These are phyloP conservation scores for Drosophila sordidula DNA, from an alignment of 2,888 invertebrate genomes.

Conservation along the genomic window DNA sequence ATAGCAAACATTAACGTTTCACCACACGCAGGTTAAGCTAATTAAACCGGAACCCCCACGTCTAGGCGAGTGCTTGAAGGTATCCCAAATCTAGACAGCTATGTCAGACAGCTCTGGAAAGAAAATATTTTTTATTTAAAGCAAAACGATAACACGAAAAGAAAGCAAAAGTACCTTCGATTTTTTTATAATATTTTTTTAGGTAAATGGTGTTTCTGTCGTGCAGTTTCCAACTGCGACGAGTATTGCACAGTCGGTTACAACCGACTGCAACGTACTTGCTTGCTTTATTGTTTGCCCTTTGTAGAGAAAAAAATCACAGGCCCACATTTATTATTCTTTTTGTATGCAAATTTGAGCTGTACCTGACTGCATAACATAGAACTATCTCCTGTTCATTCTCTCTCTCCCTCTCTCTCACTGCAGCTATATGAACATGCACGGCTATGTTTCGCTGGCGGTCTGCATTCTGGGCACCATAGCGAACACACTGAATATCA, in stretches of 20 bases:
- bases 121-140: neutral
- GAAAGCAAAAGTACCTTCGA: neutral
- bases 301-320: no score
- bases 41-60: constrained; percentile 21
- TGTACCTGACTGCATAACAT: no score
- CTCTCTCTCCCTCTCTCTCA: neutral
- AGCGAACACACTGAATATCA: constrained; percentile 96
- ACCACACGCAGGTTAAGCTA: constrained; percentile 25
- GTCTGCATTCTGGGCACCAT: constrained; percentile 96
- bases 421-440: constrained; percentile 89
- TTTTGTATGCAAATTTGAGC: no score
- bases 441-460: constrained; percentile 93
- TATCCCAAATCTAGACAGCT: constrained; percentile 4
- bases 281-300: no score
- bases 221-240: no score
- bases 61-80: neutral
- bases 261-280: no score
- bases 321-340: no score
- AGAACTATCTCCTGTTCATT: neutral
- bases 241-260: no score
- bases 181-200: no score
- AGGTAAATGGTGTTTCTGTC: no score
- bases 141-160: neutral
- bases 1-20: constrained; percentile 21
- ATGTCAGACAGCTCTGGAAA: neutral